phyloP scores from a whole-genome alignment of 2,888 invertebrate species.

The Amphipoea oculea region DNA sequence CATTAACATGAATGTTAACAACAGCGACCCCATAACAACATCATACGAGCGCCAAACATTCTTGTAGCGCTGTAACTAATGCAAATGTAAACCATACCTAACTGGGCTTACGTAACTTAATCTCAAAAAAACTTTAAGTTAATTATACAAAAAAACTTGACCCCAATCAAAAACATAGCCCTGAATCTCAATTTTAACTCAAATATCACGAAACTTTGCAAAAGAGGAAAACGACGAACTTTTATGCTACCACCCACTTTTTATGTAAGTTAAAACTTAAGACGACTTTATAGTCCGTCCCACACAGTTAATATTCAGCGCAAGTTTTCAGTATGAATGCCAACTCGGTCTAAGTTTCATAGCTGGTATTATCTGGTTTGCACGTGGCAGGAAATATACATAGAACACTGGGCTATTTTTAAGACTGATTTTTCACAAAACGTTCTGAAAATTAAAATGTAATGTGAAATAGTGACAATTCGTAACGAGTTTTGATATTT shows the following conservation, averaged over 20 bases:
- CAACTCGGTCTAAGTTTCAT: constrained; percentile 7
- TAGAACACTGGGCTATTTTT: background rate
- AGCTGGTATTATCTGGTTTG: background rate
- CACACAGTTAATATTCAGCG: constrained; percentile 40
- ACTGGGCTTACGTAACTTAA: background rate
- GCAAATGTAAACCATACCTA: background rate
- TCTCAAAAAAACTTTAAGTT: background rate
- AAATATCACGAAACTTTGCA: constrained; percentile 9
- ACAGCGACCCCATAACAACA: background rate
- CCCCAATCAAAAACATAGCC: too few relatives aligned
- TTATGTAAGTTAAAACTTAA: constrained; percentile 10
- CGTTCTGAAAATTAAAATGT: background rate
- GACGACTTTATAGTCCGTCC: background rate
- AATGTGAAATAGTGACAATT: background rate
- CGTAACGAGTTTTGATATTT: background rate
- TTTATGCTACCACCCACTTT: background rate
- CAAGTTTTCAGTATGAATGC: constrained; percentile 15
- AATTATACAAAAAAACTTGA: background rate
- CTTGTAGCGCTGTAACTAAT: background rate
- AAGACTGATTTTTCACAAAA: background rate
- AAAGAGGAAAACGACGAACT: background rate
- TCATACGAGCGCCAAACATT: background rate
- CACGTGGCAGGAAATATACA: background rate
- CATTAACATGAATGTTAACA: background rate
- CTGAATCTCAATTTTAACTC: background rate